Conservation (phyloP, 1,140 invertebrate genomes). For the Papilio polyxenes region DNA sequence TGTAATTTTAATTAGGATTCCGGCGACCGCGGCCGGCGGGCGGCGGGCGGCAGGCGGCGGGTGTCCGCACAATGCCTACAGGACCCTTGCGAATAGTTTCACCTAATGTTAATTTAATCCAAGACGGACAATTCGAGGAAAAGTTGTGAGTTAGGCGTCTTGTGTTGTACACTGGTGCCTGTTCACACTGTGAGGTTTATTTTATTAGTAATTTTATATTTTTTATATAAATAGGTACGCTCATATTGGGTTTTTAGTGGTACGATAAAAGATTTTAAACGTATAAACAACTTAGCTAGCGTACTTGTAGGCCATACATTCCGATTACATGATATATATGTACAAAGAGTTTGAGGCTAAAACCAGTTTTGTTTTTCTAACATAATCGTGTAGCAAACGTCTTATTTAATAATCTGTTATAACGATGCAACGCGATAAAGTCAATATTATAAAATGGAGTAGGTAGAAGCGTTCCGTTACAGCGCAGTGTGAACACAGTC, state of each 20-base stretch:
- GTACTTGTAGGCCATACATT: background rate
- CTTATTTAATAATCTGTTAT: background rate
- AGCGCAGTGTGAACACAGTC: constrained; percentile 46
- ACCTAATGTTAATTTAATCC: constrained; percentile 79
- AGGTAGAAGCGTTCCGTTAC: background rate
- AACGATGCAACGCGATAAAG: background rate
- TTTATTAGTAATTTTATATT: constrained; percentile 15
- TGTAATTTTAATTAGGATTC: constrained; percentile 76
- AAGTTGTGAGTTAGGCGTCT: constrained; percentile 66
- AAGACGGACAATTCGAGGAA: constrained; percentile 66
- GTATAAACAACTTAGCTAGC: background rate
- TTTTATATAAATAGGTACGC: background rate
- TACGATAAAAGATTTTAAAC: background rate
- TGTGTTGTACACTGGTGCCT: constrained; percentile 54
- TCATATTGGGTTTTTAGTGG: background rate
- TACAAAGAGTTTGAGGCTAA: background rate
- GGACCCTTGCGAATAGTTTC: constrained; percentile 56
- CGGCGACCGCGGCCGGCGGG: constrained; percentile 52
- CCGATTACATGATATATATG: background rate
- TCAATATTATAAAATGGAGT: background rate
- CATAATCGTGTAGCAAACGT: background rate
- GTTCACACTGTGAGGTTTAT: constrained; percentile 46
- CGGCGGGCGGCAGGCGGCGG: constrained; percentile 18
- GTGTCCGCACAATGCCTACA: constrained; percentile 55
- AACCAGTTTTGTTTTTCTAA: background rate